Conservation (phyloP, 2,797 vertebrate species). For the Sebastiscus albofasciatus region DNA sequence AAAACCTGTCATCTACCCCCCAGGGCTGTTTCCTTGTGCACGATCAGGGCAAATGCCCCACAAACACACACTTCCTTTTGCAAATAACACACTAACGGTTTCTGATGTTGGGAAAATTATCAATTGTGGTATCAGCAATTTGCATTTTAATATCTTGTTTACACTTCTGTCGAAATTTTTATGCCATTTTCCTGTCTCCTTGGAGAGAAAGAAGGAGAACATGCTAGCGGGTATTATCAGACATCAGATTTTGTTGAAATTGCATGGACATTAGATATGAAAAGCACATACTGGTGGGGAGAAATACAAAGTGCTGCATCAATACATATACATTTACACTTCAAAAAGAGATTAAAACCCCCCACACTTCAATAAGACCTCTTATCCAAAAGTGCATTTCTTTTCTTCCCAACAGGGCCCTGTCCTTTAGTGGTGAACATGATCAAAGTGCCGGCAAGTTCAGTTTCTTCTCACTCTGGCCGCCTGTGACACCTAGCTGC, state of each 20-base stretch:
- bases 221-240: slow-evolving; percentile 1
- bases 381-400: slow-evolving; percentile 48
- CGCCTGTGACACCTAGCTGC: slow-evolving; percentile 60
- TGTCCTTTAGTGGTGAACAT: slow-evolving; percentile 51
- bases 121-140: slow-evolving; percentile 35
- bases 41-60: neutral
- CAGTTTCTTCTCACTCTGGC: slow-evolving; percentile 56
- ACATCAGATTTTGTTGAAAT: slow-evolving; percentile 19
- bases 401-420: slow-evolving; percentile 35
- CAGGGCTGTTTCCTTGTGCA: neutral
- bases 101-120: slow-evolving; percentile 28
- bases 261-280: slow-evolving; percentile 3
- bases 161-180: slow-evolving; percentile 11
- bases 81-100: slow-evolving; percentile 8
- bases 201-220: neutral
- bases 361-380: slow-evolving; percentile 37
- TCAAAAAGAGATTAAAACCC: slow-evolving; percentile 29
- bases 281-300: neutral
- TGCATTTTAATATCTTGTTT: slow-evolving; percentile 57
- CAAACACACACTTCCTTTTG: slow-evolving; percentile 11
- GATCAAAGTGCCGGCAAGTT: slow-evolving; percentile 72
- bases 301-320: slow-evolving; percentile 11
- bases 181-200: neutral
- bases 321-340: slow-evolving; percentile 20
- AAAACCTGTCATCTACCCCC: slow-evolving; percentile 44